Conservation (phyloP, 2,888 invertebrate species). For the Fragum fragum region DNA sequence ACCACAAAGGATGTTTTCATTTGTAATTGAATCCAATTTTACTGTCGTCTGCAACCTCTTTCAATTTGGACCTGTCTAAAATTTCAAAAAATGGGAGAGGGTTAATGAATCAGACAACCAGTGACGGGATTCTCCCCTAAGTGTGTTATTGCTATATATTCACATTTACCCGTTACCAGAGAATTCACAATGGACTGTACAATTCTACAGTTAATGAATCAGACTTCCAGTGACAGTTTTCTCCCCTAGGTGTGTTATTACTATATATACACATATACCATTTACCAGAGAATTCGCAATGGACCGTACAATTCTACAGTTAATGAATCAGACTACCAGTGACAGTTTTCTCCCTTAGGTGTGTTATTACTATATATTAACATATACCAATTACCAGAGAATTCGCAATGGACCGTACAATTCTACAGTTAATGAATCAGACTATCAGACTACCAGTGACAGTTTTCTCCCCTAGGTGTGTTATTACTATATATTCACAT, state of each 20-base stretch:
- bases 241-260: neutral
- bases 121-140: too few species aligned
- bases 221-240: neutral
- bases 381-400: too few species aligned
- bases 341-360: neutral
- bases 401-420: conserved; percentile 29
- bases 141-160: too few species aligned
- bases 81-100: too few species aligned
- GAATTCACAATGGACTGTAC: conserved; percentile 27
- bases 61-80: too few species aligned
- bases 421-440: neutral
- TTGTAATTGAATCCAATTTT: too few species aligned
- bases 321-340: neutral
- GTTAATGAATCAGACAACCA: too few species aligned
- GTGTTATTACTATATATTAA: conserved; percentile 9
- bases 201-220: neutral
- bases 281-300: conserved; percentile 26
- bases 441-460: neutral
- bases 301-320: conserved; percentile 15
- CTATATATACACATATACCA: conserved; percentile 14
- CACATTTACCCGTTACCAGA: too few species aligned
- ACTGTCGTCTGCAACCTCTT: too few species aligned
- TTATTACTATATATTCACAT: too few species aligned
- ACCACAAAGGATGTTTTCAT: too few species aligned
- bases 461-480: neutral